A percentile compares a stretch with the other conserved stretches of the same genome.
Conservation (phyloP, 2,113 vertebrate genomes). For the Physeter macrocephalus region DNA sequence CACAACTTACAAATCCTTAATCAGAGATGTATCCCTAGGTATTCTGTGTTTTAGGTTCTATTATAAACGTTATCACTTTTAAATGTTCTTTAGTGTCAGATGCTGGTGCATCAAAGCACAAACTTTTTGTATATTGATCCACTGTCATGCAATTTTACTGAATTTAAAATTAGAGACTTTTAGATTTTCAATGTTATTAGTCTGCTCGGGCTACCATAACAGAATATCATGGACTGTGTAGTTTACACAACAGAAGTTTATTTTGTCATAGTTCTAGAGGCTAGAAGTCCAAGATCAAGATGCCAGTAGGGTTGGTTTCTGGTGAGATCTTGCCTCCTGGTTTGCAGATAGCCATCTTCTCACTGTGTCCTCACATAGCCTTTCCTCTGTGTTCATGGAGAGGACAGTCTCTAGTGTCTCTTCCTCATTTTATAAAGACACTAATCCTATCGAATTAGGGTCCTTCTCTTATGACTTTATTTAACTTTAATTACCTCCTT, state of each 20-base stretch:
- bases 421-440: background rate
- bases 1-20: background rate
- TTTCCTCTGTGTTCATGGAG: background rate
- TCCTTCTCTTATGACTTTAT: background rate
- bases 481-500: background rate
- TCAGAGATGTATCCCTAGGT: background rate
- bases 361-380: background rate
- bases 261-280: background rate
- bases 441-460: background rate
- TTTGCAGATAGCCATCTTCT: background rate
- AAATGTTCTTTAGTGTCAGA: background rate
- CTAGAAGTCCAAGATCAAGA: background rate
- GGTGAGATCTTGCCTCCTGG: no score
- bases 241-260: background rate
- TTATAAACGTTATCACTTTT: background rate
- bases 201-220: background rate
- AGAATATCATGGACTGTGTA: background rate
- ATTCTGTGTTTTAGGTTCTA: background rate
- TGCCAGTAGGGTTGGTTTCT: background rate
- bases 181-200: background rate
- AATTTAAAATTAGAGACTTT: background rate
- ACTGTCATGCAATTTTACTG: background rate
- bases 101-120: background rate
- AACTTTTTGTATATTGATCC: background rate
- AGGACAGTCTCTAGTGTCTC: background rate